Evolutionary conservation across 1,140 invertebrate species (phyloP), one percentile per base, ranked within the genome.

Genomic region (Lepidurus apus): DNA sequence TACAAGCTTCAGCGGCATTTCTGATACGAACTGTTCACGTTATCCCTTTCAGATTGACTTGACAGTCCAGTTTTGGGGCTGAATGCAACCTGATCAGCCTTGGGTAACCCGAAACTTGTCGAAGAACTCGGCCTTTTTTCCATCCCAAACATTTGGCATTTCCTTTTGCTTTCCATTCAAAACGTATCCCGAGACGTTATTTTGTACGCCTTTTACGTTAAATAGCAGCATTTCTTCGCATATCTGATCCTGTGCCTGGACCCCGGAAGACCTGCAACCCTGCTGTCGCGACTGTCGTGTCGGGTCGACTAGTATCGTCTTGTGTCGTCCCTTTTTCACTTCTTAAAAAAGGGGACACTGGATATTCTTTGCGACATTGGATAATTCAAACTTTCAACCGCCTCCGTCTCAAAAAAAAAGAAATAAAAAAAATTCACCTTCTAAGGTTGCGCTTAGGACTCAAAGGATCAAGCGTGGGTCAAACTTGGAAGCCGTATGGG

Each of bases 401-500:
- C 21, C 53, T 17, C 53, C 3, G 7, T 65, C 53, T 65, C 21
- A 65, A 17, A 17, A 47, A 21, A 7, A 65, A 65, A n/a, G n/a
- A n/a, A n/a, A n/a, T n/a, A n/a, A 13, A 7, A 13, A 65, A 65
- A n/a, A 21, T 2, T 1, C 53, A 17, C 53, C 53, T 65, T 21
- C 53, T 65, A 65, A 65, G 53, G 53, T 65, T 65, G 53, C 53
- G 53, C 53, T 65, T 13, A n/a, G 13, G 13, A n/a, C 17, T 65
- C 53, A 65, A 65, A 21, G 53, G 53, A 65, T 65, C 53, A 65
- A 65, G 21, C 53, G 53, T 65, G 53, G 53, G 53, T 65, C 53
- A 65, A 65, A 65, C 53, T 65, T 65, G 53, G 53, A 65, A 65
- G 53, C 53, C 53, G 13, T 65, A 65, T 65, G 53, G 53, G 53